phyloP scores from a whole-genome alignment of 2,797 vertebrate species.

The Propithecus deckenii region DNA sequence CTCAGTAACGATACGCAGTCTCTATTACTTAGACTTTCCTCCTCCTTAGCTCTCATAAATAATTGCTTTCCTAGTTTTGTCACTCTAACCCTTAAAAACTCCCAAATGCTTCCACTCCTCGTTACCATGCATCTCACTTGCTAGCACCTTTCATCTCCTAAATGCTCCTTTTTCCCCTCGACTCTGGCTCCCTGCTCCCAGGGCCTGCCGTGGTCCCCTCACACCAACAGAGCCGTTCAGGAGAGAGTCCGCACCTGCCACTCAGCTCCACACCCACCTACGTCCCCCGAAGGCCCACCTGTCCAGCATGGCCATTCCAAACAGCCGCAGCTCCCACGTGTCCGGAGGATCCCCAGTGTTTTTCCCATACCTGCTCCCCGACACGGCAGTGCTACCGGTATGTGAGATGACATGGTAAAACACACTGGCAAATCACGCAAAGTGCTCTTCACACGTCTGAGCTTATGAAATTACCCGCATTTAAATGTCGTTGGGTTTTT shows the following conservation, averaged over 20 bases:
- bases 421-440: accelerated
- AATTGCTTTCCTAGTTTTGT: not conserved
- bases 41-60: not conserved
- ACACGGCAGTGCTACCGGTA: too few relatives aligned
- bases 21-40: not conserved
- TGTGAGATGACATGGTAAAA: not conserved
- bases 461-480: not conserved
- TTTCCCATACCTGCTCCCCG: accelerated
- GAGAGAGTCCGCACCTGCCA: not conserved
- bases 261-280: not conserved
- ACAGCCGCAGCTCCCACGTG: accelerated
- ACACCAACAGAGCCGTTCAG: not conserved
- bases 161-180: not conserved
- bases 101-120: not conserved
- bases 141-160: not conserved
- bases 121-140: not conserved
- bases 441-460: too few relatives aligned
- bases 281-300: not conserved
- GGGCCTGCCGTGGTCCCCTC: not conserved
- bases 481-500: too few relatives aligned
- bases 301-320: not conserved
- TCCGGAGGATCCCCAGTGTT: not conserved
- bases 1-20: not conserved
- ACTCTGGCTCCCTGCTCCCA: not conserved
- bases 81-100: not conserved